Percentiles rank a stretch among this genome's conserved stretches.
These are phyloP conservation scores for Stenolophus ochropezus DNA, from an alignment of 2,888 invertebrate genomes.

Conservation along the genomic window DNA sequence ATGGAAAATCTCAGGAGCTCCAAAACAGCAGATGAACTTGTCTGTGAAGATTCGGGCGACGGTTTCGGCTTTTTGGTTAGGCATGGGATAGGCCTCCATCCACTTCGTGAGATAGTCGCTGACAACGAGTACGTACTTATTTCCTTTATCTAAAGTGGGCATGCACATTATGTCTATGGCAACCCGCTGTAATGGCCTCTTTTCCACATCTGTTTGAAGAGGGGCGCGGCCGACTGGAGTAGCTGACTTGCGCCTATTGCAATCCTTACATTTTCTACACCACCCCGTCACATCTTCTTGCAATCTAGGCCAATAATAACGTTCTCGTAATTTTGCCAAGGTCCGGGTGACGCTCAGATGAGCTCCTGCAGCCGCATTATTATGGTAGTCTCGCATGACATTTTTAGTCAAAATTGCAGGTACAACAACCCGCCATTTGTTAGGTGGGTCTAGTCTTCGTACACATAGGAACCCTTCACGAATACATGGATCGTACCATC, in stretches of 20 bases:
- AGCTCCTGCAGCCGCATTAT: background rate
- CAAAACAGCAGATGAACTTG: background rate
- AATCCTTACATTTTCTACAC: no score
- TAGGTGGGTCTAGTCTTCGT: no score
- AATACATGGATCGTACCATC: background rate
- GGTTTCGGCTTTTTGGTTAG: no score
- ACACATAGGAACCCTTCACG: no score
- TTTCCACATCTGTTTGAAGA: background rate
- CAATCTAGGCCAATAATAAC: no score
- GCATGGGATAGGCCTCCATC: background rate
- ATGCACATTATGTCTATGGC: background rate
- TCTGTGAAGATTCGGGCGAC: background rate
- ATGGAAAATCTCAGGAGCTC: no score
- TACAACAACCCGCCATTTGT: no score
- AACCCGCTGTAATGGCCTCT: background rate
- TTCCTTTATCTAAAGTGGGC: no score
- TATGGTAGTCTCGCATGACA: constrained; percentile 1
- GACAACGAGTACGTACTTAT: background rate
- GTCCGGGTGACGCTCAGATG: background rate
- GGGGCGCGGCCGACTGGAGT: no score
- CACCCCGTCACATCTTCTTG: no score
- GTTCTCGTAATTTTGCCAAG: no score
- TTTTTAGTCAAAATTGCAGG: background rate
- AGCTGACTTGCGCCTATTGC: no score
- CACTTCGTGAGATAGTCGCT: constrained; percentile 51